Conservation (phyloP, 2,888 invertebrate genomes). For the Pimpla rufipes region DNA sequence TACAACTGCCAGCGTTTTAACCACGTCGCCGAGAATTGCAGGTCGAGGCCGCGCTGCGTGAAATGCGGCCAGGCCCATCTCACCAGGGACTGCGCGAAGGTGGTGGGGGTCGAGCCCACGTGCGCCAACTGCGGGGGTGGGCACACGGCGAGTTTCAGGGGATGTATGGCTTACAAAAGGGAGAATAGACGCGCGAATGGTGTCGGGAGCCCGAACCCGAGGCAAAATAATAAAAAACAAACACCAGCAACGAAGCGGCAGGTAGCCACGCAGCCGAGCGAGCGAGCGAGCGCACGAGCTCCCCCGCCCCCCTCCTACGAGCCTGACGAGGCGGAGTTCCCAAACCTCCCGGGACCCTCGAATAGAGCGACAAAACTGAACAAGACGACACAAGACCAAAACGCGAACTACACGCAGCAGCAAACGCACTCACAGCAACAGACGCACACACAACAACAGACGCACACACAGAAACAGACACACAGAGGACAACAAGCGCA, state of each 20-base stretch:
- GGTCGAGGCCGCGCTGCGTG: constrained; percentile 5
- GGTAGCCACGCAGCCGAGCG: too few species aligned
- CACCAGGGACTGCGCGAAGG: constrained; percentile 37
- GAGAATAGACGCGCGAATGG: not conserved
- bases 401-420: too few species aligned
- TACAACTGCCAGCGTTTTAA: constrained; percentile 28
- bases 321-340: too few species aligned
- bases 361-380: too few species aligned
- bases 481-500: not conserved
- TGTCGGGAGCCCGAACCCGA: not conserved
- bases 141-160: constrained; percentile 32
- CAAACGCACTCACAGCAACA: too few species aligned
- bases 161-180: constrained; percentile 13
- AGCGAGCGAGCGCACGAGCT: too few species aligned
- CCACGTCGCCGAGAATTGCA: constrained; percentile 10
- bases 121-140: constrained; percentile 5
- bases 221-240: not conserved
- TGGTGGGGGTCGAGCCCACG: not conserved
- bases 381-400: too few species aligned
- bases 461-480: too few species aligned
- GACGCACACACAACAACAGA: too few species aligned
- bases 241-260: too few species aligned
- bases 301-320: too few species aligned
- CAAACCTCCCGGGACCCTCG: too few species aligned
- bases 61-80: constrained; percentile 64